Evolutionary conservation across 92 coral and sea anemone species (phyloP), one percentile per base, ranked within the genome.

Genomic region (Paragorgia papillata): DNA sequence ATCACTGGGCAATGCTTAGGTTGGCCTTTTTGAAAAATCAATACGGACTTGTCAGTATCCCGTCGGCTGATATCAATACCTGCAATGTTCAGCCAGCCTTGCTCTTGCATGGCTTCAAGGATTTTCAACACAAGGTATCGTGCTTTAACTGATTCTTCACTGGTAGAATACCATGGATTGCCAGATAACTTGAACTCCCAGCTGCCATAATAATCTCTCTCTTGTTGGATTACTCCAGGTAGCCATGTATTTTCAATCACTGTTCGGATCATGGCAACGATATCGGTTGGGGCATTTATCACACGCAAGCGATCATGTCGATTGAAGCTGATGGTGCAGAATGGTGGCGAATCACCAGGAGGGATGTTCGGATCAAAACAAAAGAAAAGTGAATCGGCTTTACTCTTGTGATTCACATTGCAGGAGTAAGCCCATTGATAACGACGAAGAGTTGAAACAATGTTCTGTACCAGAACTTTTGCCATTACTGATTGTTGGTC

Each of bases 161-260:
- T 67, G 8, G 58, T 22, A 0, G 89, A 75, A 66, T 81, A 75
- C 89, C 89, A 86, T 5, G 89, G 89, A 56, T 54, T 67, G 10
- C 89, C 86, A 34, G 75, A 75, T 33, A 86, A 61, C 53, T 86
- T 86, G 59, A 86, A 86, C 84, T 86, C 86, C 80, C 79, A 75
- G 59, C 83, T 75, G 7, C 71, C 62, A 53, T 50, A 39, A 49
- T 86, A 82, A 13, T 61, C 32, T 14, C 57, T 60, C 56, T 86
- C 86, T 10, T 58, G 76, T 48, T 86, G 86, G 43, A 86, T 76
- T 19, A 13, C 28, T 0, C 89, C 89, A 17, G 77, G 82, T 7
- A 46, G 39, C 89, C 89, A 86, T 43, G 37, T 32, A 13, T 75
- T 69, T 49, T 76, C 79, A 53, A 86, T 82, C n/a, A 66, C 74